These are phyloP conservation scores for Cataglyphis rosenhaueri DNA, from an alignment of 2,888 invertebrate genomes.

Conservation along the genomic window DNA sequence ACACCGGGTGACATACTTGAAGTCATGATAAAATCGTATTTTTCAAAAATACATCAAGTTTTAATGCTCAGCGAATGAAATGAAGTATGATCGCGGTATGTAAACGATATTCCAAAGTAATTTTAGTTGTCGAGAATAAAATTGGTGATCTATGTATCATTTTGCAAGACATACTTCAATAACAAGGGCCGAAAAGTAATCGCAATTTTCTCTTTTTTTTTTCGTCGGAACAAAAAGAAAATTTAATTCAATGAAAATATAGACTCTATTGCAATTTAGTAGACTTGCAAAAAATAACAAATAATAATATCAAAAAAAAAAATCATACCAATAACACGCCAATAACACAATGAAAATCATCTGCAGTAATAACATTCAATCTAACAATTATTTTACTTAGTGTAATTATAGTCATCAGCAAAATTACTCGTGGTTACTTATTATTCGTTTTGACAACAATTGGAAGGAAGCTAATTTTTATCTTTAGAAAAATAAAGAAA, in stretches of 20 bases:
- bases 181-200: background rate
- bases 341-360: no score
- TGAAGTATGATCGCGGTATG: constrained; percentile 22
- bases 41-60: constrained; percentile 40
- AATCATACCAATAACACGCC: no score
- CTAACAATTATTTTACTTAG: background rate
- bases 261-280: no score
- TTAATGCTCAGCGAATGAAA: constrained; percentile 38
- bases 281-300: no score
- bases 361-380: no score
- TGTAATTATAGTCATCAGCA: background rate
- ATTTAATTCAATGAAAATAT: no score
- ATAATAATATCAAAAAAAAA: no score
- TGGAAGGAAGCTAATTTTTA: background rate
- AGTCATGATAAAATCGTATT: constrained; percentile 42
- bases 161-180: no score
- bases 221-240: no score
- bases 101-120: constrained; percentile 52
- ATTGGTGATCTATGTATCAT: constrained; percentile 25
- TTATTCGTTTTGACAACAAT: background rate
- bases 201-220: background rate
- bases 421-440: background rate
- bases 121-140: constrained; percentile 47
- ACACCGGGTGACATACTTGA: constrained; percentile 12
- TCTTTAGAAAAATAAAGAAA: background rate